These are phyloP conservation scores for Catonia carolina DNA, from an alignment of 2,888 invertebrate species.

Conservation along the genomic window DNA sequence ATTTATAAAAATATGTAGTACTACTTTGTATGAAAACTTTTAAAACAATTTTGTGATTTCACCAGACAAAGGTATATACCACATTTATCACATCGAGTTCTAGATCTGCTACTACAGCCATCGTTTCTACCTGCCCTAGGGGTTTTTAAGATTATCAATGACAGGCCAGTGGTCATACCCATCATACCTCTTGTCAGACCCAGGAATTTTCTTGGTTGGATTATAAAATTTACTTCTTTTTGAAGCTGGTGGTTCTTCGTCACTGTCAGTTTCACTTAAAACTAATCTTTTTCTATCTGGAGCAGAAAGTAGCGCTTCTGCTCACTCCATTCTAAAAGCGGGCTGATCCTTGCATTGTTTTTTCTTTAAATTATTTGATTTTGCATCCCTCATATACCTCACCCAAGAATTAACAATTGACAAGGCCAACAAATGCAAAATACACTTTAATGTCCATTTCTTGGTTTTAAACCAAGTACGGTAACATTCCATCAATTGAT, in stretches of 20 bases:
- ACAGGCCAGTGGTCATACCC: slow-evolving; percentile 17
- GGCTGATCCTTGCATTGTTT: background rate
- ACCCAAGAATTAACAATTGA: slow-evolving; percentile 14
- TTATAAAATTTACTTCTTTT: slow-evolving; percentile 9
- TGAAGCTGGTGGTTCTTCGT: background rate
- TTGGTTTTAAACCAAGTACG: slow-evolving; percentile 2
- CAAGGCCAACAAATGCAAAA: slow-evolving; percentile 11
- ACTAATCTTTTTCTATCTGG: background rate
- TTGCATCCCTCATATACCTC: slow-evolving; percentile 1
- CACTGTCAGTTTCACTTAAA: background rate
- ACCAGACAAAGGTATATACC: too few relatives aligned
- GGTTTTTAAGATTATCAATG: background rate
- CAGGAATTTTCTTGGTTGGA: background rate
- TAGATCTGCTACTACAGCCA: too few relatives aligned
- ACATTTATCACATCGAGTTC: too few relatives aligned
- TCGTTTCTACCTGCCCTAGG: too few relatives aligned
- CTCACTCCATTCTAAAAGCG: background rate
- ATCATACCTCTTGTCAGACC: slow-evolving; percentile 15
- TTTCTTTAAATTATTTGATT: background rate
- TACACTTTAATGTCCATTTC: slow-evolving; percentile 13
- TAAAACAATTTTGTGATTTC: too few relatives aligned
- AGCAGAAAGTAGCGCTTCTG: background rate
- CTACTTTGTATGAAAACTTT: too few relatives aligned
- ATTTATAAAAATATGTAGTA: too few relatives aligned
- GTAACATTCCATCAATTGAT: slow-evolving; percentile 18